phyloP scores from a whole-genome alignment of 2,888 invertebrate species.

The Formica aserva region DNA sequence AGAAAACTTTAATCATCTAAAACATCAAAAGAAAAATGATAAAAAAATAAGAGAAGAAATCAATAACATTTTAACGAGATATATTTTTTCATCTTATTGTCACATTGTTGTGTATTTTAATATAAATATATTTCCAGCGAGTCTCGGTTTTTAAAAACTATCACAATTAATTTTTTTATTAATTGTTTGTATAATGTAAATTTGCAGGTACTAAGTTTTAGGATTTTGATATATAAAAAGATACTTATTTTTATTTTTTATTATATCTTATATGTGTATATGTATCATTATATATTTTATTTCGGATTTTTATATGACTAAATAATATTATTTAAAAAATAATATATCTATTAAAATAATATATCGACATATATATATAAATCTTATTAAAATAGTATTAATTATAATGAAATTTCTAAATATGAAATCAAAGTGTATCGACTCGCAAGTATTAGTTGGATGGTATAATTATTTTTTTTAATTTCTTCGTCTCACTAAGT shows the following conservation, averaged over 20 bases:
- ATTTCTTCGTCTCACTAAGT: slow-evolving; percentile 4
- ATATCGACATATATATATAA: background rate
- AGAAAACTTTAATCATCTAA: background rate
- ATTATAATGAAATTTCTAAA: background rate
- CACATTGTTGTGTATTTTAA: background rate
- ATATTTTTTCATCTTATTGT: background rate
- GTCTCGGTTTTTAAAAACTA: background rate
- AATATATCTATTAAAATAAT: background rate
- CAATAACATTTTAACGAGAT: background rate
- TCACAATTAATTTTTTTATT: background rate
- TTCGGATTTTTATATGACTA: background rate
- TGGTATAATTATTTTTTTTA: slow-evolving; percentile 1
- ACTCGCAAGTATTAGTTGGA: background rate
- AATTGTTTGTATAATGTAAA: background rate
- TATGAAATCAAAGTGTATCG: background rate
- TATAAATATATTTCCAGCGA: background rate
- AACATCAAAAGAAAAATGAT: background rate
- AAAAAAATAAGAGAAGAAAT: background rate
- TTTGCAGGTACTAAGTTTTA: background rate
- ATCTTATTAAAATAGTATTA: background rate
- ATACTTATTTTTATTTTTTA: background rate
- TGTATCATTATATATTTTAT: background rate
- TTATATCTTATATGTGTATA: background rate
- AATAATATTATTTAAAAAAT: background rate
- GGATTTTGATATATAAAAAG: background rate